These are phyloP conservation scores for Ceratotherium simum DNA, from an alignment of 2,113 vertebrate species.

Conservation along the genomic window DNA sequence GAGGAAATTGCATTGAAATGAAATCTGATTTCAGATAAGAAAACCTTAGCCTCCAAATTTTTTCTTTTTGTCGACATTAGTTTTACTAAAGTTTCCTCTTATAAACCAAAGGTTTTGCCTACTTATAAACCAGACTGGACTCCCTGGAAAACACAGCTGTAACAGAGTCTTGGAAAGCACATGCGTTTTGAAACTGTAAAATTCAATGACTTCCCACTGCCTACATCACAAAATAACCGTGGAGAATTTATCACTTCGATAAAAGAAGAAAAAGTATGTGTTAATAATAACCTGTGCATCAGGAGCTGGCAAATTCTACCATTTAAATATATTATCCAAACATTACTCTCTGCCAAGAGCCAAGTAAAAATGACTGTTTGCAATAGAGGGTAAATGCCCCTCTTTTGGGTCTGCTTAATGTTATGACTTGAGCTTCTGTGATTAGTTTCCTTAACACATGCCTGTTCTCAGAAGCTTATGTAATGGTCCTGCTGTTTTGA, in stretches of 20 bases:
- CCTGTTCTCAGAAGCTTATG: neutral
- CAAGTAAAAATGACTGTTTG: neutral
- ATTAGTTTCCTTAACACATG: conserved; percentile 3
- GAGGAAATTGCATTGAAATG: conserved; percentile 62
- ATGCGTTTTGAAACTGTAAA: neutral
- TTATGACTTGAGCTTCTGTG: conserved; percentile 36
- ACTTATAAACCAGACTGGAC: neutral
- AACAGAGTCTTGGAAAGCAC: neutral
- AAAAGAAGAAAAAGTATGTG: neutral
- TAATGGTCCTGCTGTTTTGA: neutral
- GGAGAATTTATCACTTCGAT: neutral
- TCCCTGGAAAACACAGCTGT: neutral
- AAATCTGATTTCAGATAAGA: conserved; percentile 55
- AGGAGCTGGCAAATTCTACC: neutral
- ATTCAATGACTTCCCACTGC: conserved; percentile 27
- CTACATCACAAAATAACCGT: neutral
- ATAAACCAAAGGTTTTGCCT: neutral
- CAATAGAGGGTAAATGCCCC: neutral
- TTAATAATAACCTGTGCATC: neutral
- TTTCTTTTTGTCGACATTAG: conserved; percentile 9
- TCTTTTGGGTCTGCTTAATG: conserved; percentile 29
- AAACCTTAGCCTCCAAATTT: neutral
- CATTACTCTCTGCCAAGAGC: neutral
- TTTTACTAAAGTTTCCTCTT: neutral
- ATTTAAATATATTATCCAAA: conserved; percentile 20